phyloP scores from a whole-genome alignment of 1,140 invertebrate species.

The Trichonephila clavipes region DNA sequence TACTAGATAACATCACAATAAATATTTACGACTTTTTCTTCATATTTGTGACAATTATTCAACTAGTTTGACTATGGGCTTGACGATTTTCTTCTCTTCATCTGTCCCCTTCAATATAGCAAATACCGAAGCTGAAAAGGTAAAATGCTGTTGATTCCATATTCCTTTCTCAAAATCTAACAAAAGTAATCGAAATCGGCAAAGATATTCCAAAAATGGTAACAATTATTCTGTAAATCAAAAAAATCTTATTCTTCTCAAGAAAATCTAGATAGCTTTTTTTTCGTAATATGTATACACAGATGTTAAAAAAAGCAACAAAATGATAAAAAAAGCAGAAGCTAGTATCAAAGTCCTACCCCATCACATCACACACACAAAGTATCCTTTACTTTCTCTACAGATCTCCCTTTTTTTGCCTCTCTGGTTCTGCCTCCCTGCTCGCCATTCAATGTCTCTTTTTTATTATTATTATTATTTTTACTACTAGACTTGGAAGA shows the following conservation, averaged over 20 bases:
- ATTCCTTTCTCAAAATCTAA: not conserved
- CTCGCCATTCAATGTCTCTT: too few relatives aligned
- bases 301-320: not conserved
- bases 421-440: not conserved
- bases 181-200: not conserved
- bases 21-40: too few relatives aligned
- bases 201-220: not conserved
- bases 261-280: not conserved
- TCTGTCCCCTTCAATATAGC: too few relatives aligned
- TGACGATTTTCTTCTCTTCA: too few relatives aligned
- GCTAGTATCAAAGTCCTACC: not conserved
- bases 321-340: not conserved
- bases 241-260: not conserved
- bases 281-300: not conserved
- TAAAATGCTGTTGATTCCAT: not conserved
- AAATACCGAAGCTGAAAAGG: too few relatives aligned
- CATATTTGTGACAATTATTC: too few relatives aligned
- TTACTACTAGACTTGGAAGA: constrained; percentile 11
- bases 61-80: too few relatives aligned
- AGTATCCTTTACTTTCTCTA: not conserved
- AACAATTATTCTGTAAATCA: not conserved
- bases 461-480: not conserved
- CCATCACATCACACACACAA: not conserved
- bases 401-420: not conserved
- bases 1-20: too few relatives aligned